Evolutionary conservation across 2,797 vertebrate genomes (phyloP).

Genomic region (Sebastes goodei): DNA sequence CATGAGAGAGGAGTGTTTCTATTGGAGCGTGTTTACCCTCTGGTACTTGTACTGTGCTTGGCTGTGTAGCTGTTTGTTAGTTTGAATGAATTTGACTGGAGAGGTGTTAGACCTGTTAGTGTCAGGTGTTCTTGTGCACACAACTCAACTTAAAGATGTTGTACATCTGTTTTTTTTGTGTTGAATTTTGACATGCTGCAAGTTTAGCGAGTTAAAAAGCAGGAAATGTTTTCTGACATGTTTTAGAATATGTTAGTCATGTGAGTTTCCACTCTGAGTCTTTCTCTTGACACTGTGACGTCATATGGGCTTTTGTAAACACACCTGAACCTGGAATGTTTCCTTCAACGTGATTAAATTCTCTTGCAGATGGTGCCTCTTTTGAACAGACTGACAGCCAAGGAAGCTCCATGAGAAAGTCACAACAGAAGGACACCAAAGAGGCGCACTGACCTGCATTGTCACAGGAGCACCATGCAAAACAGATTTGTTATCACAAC

Average conservation of each 20-base stretch:
- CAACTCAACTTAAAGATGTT: neutral
- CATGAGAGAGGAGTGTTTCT: neutral
- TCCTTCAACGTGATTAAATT: neutral
- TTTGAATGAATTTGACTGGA: constrained; percentile 20
- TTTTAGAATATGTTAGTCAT: neutral
- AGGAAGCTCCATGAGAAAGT: constrained; percentile 4
- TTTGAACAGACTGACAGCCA: neutral
- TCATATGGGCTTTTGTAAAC: neutral
- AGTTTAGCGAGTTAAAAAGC: neutral
- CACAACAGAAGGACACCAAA: neutral
- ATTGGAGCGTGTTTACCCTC: neutral
- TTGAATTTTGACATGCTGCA: neutral
- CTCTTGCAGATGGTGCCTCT: constrained; percentile 49
- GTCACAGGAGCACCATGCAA: neutral
- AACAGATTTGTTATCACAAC: neutral
- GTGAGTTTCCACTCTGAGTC: neutral
- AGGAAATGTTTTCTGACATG: neutral
- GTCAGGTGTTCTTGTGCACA: neutral
- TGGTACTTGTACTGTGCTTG: neutral
- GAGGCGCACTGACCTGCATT: neutral
- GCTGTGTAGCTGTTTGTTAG: constrained; percentile 3
- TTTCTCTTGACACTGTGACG: neutral
- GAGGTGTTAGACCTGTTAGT: neutral
- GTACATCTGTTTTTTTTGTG: neutral
- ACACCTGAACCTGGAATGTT: neutral